A percentile compares a stretch with the other conserved stretches of the same genome.
phyloP scores from a whole-genome alignment of 2,888 invertebrate species.

The Lithophane socia region DNA sequence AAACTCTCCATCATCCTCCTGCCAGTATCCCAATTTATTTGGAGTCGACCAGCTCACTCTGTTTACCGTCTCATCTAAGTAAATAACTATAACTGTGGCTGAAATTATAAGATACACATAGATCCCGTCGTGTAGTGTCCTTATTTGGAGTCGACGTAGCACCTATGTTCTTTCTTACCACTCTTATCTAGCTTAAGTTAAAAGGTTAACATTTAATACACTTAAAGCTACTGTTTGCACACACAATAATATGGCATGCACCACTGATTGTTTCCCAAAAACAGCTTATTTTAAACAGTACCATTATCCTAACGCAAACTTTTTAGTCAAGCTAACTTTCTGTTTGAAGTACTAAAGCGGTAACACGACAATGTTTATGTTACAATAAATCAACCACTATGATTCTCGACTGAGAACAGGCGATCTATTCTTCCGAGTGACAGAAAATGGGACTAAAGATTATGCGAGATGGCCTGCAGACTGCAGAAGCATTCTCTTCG shows the following conservation, averaged over 20 bases:
- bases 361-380: background rate
- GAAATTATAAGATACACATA: background rate
- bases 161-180: background rate
- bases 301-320: background rate
- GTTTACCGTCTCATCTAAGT: background rate
- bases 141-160: background rate
- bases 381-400: conserved; percentile 10
- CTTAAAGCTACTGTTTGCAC: background rate
- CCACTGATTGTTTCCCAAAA: background rate
- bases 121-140: too few species aligned
- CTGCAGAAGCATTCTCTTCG: conserved; percentile 17
- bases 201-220: background rate
- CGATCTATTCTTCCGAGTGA: background rate
- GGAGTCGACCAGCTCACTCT: background rate
- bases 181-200: background rate
- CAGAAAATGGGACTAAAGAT: conserved; percentile 15
- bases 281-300: too few species aligned
- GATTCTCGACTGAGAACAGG: conserved; percentile 2
- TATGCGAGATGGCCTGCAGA: background rate
- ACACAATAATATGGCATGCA: too few species aligned
- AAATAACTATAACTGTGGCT: too few species aligned
- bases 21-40: background rate
- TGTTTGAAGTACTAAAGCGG: background rate
- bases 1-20: background rate
- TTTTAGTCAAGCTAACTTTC: background rate